Evolutionary conservation across 2,888 invertebrate genomes (phyloP).

Genomic region (Nezara viridula): DNA sequence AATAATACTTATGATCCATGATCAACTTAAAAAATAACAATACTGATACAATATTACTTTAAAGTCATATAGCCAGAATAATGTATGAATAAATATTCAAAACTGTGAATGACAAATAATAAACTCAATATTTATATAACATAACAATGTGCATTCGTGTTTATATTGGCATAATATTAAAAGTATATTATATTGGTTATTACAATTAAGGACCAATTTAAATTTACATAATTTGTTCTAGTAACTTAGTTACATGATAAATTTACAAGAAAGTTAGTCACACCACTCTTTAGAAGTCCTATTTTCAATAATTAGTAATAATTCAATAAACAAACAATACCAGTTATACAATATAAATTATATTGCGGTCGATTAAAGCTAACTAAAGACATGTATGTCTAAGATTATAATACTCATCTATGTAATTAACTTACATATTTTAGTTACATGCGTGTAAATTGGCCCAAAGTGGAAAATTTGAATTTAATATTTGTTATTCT

Average conservation of each 20-base stretch:
- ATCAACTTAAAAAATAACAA: neutral
- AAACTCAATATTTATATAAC: neutral
- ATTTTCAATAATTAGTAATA: neutral
- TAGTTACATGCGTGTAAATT: neutral
- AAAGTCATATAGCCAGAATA: neutral
- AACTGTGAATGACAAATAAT: neutral
- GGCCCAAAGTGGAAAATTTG: too few relatives aligned
- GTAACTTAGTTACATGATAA: neutral
- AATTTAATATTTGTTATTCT: neutral
- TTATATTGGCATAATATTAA: too few relatives aligned
- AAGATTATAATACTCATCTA: neutral
- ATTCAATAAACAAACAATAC: neutral
- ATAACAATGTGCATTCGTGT: neutral
- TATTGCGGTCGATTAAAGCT: neutral
- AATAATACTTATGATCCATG: constrained; percentile 6
- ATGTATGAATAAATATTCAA: neutral
- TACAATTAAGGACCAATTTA: neutral
- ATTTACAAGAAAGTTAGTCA: neutral
- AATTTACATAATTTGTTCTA: neutral
- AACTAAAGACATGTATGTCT: neutral
- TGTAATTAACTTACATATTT: neutral
- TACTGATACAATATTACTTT: neutral
- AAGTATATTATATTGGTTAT: neutral
- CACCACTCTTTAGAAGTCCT: neutral
- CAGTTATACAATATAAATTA: neutral